Base-by-base conservation (phyloP, 2,113 vertebrate genomes). In the Elanoides forficatus region DNA sequence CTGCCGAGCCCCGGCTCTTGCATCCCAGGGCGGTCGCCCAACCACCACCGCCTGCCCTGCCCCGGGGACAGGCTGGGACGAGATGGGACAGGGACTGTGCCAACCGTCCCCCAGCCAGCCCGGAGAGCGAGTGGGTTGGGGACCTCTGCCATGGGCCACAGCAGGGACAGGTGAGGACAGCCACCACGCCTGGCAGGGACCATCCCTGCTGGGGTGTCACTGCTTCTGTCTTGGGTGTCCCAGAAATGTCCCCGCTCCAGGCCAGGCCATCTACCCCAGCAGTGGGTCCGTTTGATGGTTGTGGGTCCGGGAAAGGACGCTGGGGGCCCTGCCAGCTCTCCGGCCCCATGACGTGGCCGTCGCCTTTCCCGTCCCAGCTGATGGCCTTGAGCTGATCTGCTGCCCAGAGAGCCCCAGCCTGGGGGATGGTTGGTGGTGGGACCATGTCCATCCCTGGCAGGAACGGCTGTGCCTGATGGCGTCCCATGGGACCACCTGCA, bases 401-500 rank as follows among this genome's bases (percentile, higher is more conserved):
- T 26, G 26, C 18, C 13, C 53, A 17, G 38, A 22, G 43, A 48
- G 15, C 36, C 34, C 45, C 30, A 27, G 32, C 21, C 40, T 9
- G 23, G 30, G 22, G 43, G 14, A 8, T 1, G 6, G 23, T 3
- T 32, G 78, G 23, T 1, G 1, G 26, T 84, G 66, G 58, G 56
- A 36, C 30, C 48, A 13, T 4, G 3, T 32, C 50, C 53, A 21
- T 17, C 66, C 53, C 58, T 48, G 18, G 36, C 23, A 22, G 62
- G 18, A 36, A 6, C 0, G 3, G 27, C 29, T 23, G 36, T 45
- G 26, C 76, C 47, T 11, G 1, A 2, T 6, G 1, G 27, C 4
- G 2, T 40, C 67, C 65, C 4, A 0, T 15, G n/a, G 55, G 30
- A 36, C 23, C 40, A 29, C 50, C 59, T 30, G 42, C 43, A 32